Conservation (phyloP, 2,797 vertebrate genomes). For the Spinibarbus caldwelli region DNA sequence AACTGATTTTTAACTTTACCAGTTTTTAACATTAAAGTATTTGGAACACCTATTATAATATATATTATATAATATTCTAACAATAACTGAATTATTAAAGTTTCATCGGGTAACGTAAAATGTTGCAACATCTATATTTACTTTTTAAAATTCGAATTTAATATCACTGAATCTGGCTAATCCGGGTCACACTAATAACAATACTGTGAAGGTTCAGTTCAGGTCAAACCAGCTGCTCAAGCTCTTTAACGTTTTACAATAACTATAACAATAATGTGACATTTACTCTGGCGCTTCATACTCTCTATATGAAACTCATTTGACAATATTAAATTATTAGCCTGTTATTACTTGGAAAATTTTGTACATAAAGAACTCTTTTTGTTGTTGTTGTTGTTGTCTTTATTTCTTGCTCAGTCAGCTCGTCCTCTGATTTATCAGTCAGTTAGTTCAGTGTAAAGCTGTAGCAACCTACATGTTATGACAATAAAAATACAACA, state of each 20-base stretch:
- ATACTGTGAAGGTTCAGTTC: not conserved
- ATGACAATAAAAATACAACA: not conserved
- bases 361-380: too few relatives aligned
- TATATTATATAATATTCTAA: not conserved
- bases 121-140: not conserved
- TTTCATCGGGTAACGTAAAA: not conserved
- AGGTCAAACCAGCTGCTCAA: not conserved
- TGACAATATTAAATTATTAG: not conserved
- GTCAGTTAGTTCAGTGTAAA: not conserved
- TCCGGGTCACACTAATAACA: not conserved
- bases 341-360: not conserved
- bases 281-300: not conserved
- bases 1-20: not conserved
- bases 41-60: not conserved
- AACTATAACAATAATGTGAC: not conserved
- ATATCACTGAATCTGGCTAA: too few relatives aligned
- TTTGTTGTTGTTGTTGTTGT: too few relatives aligned
- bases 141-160: not conserved
- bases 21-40: not conserved
- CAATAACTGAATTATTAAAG: not conserved
- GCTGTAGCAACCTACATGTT: not conserved
- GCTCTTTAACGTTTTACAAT: not conserved
- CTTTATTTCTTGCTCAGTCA: not conserved
- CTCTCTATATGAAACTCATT: not conserved
- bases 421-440: too few relatives aligned